Conservation (phyloP, 1,140 invertebrate species). For the Caenorhabditis brenneri region DNA sequence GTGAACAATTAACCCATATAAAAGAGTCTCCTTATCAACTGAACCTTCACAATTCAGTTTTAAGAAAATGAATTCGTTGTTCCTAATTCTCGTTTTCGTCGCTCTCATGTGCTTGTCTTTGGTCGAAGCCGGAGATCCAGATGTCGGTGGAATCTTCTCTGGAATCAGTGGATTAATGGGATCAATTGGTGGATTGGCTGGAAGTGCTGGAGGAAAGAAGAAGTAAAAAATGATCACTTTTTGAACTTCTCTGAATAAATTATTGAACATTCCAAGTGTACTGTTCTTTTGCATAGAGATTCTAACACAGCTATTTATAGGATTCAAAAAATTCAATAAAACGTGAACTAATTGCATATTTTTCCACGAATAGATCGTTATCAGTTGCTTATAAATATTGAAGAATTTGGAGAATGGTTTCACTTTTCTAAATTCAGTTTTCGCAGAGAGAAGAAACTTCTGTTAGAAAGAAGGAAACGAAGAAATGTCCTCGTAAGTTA, state of each 20-base stretch:
- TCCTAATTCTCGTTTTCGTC: background rate
- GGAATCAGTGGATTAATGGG: background rate
- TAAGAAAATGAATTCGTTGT: background rate
- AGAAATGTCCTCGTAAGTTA: background rate
- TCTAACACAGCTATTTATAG: too few species aligned
- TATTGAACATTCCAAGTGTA: background rate
- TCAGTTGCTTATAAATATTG: too few species aligned
- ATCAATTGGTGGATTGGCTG: background rate
- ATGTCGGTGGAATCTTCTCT: slow-evolving; percentile 18
- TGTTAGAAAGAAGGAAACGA: background rate
- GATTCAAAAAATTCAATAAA: too few species aligned
- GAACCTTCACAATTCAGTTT: background rate
- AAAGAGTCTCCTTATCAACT: background rate
- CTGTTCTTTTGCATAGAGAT: background rate
- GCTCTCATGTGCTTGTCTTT: background rate
- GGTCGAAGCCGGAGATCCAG: background rate
- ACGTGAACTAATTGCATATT: too few species aligned
- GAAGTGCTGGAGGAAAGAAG: slow-evolving; percentile 6
- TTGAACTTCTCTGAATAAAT: background rate
- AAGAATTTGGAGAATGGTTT: too few species aligned
- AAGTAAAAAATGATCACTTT: background rate
- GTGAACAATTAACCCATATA: background rate
- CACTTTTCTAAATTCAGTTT: too few species aligned
- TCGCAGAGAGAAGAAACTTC: too few species aligned
- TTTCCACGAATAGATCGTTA: too few species aligned